Conservation (phyloP, 2,888 invertebrate genomes). For the Cheilosia variabilis region DNA sequence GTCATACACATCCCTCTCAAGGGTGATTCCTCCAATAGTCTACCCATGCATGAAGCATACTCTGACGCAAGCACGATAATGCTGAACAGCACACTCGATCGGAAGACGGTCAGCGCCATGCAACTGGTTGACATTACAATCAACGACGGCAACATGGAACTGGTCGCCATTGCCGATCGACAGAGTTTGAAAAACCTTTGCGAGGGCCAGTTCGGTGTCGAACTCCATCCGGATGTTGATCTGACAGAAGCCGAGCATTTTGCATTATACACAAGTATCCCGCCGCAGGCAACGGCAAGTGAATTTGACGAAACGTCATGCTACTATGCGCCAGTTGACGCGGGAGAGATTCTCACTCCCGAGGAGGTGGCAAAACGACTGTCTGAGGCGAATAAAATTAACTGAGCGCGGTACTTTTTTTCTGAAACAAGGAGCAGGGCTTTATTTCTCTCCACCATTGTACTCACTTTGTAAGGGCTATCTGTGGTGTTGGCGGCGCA, state of each 20-base stretch:
- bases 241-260: slow-evolving; percentile 95
- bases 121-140: slow-evolving; percentile 83
- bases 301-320: slow-evolving; percentile 95
- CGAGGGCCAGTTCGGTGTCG: slow-evolving; percentile 83
- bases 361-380: slow-evolving; percentile 82
- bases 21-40: slow-evolving; percentile 85
- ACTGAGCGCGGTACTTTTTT: slow-evolving; percentile 76
- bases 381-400: slow-evolving; percentile 79
- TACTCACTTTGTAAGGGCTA: slow-evolving; percentile 42
- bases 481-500: slow-evolving; percentile 15
- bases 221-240: slow-evolving; percentile 86
- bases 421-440: slow-evolving; percentile 4
- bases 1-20: slow-evolving; percentile 88
- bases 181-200: slow-evolving; percentile 83
- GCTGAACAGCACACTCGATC: slow-evolving; percentile 81
- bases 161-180: slow-evolving; percentile 85
- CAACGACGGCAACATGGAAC: slow-evolving; percentile 85
- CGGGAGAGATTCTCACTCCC: slow-evolving; percentile 87
- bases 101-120: slow-evolving; percentile 83
- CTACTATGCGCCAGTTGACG: slow-evolving; percentile 93
- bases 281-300: slow-evolving; percentile 93
- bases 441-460: slow-evolving; percentile 35
- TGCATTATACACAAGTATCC: slow-evolving; percentile 93
- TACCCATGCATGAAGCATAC: slow-evolving; percentile 84
- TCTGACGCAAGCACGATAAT: slow-evolving; percentile 83